Evolutionary conservation across 1,140 invertebrate species (phyloP).

Genomic region (Arion vulgaris): DNA sequence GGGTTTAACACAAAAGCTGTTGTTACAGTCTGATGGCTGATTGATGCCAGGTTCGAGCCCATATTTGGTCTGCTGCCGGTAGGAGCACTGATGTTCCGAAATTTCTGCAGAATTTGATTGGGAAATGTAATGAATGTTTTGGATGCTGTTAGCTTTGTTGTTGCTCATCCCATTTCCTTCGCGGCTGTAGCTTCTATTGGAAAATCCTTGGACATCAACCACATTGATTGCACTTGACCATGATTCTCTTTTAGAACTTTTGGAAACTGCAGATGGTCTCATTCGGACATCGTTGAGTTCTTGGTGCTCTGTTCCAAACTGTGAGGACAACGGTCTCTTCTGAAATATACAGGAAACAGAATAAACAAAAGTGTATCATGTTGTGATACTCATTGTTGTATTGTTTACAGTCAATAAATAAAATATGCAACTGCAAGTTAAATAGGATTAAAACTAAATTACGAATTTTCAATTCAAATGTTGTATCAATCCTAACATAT

Average conservation of each 20-base stretch:
- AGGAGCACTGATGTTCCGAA: background rate
- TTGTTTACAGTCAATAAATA: too few species aligned
- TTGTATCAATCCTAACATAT: too few species aligned
- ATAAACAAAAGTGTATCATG: too few species aligned
- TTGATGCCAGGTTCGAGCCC: background rate
- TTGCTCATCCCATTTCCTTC: background rate
- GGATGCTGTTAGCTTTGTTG: slow-evolving; percentile 35
- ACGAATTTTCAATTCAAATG: too few species aligned
- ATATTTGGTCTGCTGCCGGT: slow-evolving; percentile 22
- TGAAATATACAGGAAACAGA: background rate
- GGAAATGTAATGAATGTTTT: slow-evolving; percentile 15
- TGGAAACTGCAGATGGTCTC: background rate
- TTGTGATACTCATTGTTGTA: too few species aligned
- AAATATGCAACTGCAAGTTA: too few species aligned
- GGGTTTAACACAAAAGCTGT: slow-evolving; percentile 21
- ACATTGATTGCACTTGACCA: slow-evolving; percentile 26
- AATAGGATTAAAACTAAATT: too few species aligned
- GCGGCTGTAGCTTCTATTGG: slow-evolving; percentile 9
- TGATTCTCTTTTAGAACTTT: slow-evolving; percentile 21
- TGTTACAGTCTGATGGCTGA: slow-evolving; percentile 24
- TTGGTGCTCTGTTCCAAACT: slow-evolving; percentile 6
- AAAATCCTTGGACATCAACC: slow-evolving; percentile 28
- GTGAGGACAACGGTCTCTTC: background rate
- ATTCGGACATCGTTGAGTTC: slow-evolving; percentile 30
- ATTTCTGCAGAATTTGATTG: background rate